Conservation (phyloP, 2,888 invertebrate genomes). For the Boloria selene region DNA sequence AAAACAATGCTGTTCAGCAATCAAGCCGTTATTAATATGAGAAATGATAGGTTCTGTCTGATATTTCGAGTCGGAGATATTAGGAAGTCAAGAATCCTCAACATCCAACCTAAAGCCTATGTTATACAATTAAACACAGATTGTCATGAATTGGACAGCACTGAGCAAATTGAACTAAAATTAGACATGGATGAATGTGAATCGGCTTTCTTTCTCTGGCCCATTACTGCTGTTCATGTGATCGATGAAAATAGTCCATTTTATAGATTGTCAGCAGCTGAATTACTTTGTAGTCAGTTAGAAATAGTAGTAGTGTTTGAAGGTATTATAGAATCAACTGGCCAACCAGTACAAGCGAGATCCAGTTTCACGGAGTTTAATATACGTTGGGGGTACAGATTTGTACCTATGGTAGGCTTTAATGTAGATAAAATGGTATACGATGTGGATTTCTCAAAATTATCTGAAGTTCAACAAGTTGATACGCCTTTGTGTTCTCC, state of each 20-base stretch:
- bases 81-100: conserved; percentile 96
- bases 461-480: conserved; percentile 91
- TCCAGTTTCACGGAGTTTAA: conserved; percentile 91
- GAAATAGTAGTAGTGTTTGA: conserved; percentile 94
- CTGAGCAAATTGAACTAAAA: conserved; percentile 91
- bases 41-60: conserved; percentile 92
- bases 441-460: conserved; percentile 93
- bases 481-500: conserved; percentile 94
- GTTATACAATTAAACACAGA: conserved; percentile 91
- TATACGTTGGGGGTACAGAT: conserved; percentile 93
- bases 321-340: conserved; percentile 94
- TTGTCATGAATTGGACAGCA: conserved; percentile 87
- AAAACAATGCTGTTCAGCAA: conserved; percentile 97
- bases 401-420: conserved; percentile 89
- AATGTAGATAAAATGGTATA: conserved; percentile 87
- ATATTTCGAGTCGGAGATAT: conserved; percentile 98
- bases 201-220: conserved; percentile 98
- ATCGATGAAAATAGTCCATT: conserved; percentile 94
- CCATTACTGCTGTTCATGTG: conserved; percentile 94
- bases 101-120: conserved; percentile 93
- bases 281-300: conserved; percentile 91
- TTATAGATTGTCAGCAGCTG: conserved; percentile 93
- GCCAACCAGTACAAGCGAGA: conserved; percentile 90
- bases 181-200: conserved; percentile 92
- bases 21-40: conserved; percentile 92